Conservation (phyloP, 2,797 vertebrate species). For the Microctenopoma steveboyesi region DNA sequence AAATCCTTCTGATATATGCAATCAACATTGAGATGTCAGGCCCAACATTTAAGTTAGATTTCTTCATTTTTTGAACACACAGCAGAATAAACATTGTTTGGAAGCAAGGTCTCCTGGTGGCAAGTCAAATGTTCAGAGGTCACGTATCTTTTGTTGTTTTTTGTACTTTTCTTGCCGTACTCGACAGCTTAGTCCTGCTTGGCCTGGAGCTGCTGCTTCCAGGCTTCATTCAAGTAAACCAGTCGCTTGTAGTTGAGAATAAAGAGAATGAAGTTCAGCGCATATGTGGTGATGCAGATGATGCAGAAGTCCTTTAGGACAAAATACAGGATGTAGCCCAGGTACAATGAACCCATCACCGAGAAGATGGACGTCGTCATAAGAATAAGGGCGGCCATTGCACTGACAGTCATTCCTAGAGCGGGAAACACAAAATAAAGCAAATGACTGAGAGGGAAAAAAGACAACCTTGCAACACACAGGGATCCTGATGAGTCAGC, state of each 20-base stretch:
- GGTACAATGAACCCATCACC: slow-evolving; percentile 95
- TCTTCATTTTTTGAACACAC: slow-evolving; percentile 78
- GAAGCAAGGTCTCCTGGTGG: slow-evolving; percentile 93
- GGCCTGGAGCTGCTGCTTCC: slow-evolving; percentile 95
- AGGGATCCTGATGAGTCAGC: slow-evolving; percentile 48
- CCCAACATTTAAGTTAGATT: slow-evolving; percentile 80
- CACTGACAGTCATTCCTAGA: slow-evolving; percentile 96
- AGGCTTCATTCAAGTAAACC: slow-evolving; percentile 99
- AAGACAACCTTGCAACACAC: slow-evolving; percentile 35
- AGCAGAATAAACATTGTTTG: slow-evolving; percentile 97
- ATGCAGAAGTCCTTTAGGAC: slow-evolving; percentile 99
- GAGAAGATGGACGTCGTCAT: slow-evolving; percentile 98
- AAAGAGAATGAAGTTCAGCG: slow-evolving; percentile 99
- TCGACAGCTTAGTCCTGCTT: slow-evolving; percentile 90
- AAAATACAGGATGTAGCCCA: slow-evolving; percentile 99
- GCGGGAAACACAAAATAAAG: slow-evolving; percentile 64
- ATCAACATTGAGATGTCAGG: slow-evolving; percentile 81
- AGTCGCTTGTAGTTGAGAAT: slow-evolving; percentile 99
- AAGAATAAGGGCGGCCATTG: slow-evolving; percentile 96
- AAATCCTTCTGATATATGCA: slow-evolving; percentile 79
- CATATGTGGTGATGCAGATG: slow-evolving; percentile 94
- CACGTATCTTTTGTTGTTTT: slow-evolving; percentile 74
- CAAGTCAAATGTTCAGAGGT: slow-evolving; percentile 89
- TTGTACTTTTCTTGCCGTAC: slow-evolving; percentile 53
- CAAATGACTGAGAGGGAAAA: slow-evolving; percentile 5